phyloP scores from a whole-genome alignment of 2,888 invertebrate genomes.

The Pristionchus arcanus region DNA sequence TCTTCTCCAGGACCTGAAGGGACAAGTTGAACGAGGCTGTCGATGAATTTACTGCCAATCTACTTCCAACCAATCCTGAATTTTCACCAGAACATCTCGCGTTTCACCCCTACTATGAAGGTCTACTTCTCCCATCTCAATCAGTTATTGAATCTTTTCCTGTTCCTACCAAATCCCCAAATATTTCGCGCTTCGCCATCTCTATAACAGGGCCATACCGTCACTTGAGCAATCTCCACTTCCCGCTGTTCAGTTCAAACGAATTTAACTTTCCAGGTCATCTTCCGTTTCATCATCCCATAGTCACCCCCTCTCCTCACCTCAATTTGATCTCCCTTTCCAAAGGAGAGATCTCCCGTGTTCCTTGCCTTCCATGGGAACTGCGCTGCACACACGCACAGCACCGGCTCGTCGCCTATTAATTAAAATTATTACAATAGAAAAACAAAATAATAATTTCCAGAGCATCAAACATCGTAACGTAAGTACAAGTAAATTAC shows the following conservation, averaged over 20 bases:
- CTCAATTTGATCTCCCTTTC: conserved; percentile 84
- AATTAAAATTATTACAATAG: background rate
- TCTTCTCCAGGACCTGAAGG: conserved; percentile 83
- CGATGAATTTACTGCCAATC: too few species aligned
- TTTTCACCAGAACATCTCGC: background rate
- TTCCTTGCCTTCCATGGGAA: conserved; percentile 84
- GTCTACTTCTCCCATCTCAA: background rate
- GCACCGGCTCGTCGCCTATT: conserved; percentile 54
- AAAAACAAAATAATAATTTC: too few species aligned
- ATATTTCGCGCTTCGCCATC: background rate
- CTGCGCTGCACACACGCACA: conserved; percentile 70
- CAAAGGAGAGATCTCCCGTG: conserved; percentile 84
- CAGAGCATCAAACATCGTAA: too few species aligned
- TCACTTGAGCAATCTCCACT: too few species aligned
- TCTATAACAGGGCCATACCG: background rate
- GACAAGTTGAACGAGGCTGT: background rate
- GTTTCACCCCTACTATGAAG: background rate
- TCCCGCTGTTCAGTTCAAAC: too few species aligned
- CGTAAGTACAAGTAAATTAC: too few species aligned
- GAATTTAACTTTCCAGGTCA: too few species aligned
- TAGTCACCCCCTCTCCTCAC: conserved; percentile 50
- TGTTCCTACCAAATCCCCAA: background rate
- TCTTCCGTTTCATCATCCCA: too few species aligned
- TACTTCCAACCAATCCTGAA: background rate
- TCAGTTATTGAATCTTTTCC: too few species aligned